Conservation (phyloP, 2,888 invertebrate genomes). For the Brachycybe producta region DNA sequence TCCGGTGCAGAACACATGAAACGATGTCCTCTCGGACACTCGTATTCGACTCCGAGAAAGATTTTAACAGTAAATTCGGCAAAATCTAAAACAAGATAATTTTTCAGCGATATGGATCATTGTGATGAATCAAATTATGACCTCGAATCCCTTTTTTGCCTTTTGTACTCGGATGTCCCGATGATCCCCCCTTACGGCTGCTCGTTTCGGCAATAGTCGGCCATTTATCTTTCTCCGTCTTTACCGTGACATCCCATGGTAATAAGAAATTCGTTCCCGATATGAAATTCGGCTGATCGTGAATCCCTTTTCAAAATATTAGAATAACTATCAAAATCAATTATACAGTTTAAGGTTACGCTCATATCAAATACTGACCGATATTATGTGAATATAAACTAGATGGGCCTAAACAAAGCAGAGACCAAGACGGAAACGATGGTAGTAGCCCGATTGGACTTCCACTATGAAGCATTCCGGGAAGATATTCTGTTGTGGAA, state of each 20-base stretch:
- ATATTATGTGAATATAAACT: slow-evolving; percentile 68
- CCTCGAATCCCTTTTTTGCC: slow-evolving; percentile 27
- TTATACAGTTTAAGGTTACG: too few species aligned
- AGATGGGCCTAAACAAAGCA: slow-evolving; percentile 78
- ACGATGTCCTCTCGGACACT: slow-evolving; percentile 92
- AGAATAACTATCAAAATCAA: not conserved
- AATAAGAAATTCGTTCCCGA: slow-evolving; percentile 77
- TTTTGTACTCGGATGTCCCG: slow-evolving; percentile 25
- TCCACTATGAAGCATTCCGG: slow-evolving; percentile 73
- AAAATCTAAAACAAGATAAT: slow-evolving; percentile 21
- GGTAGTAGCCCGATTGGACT: slow-evolving; percentile 61
- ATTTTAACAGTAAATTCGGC: slow-evolving; percentile 66
- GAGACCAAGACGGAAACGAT: slow-evolving; percentile 77
- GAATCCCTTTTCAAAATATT: slow-evolving; percentile 44
- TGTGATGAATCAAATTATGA: not conserved
- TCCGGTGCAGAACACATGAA: slow-evolving; percentile 83
- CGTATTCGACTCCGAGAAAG: slow-evolving; percentile 92
- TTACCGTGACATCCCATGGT: slow-evolving; percentile 82
- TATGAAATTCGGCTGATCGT: slow-evolving; percentile 83
- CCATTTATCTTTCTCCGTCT: slow-evolving; percentile 34
- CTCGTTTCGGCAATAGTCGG: slow-evolving; percentile 31
- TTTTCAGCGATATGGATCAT: slow-evolving; percentile 1
- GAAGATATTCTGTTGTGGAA: slow-evolving; percentile 74
- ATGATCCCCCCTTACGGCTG: slow-evolving; percentile 27
- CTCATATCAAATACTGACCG: slow-evolving; percentile 25